These are phyloP conservation scores for Papilio dardanus DNA, from an alignment of 1,140 invertebrate species.

Conservation along the genomic window DNA sequence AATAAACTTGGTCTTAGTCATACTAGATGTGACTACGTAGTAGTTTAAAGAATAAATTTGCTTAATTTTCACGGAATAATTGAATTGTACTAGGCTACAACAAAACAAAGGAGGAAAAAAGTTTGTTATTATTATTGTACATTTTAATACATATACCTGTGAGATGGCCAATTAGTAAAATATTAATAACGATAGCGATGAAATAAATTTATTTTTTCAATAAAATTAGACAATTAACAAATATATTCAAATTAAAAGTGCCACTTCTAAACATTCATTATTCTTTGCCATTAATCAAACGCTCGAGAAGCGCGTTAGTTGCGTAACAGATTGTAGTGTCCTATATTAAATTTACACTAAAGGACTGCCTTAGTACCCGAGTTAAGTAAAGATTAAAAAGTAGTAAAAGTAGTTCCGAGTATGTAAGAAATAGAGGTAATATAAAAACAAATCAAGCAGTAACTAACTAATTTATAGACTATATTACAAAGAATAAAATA, in stretches of 20 bases:
- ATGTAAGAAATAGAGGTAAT: background rate
- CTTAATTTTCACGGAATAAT: background rate
- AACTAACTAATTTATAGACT: background rate
- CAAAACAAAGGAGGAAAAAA: no score
- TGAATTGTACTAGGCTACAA: no score
- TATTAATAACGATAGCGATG: no score
- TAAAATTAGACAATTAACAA: background rate
- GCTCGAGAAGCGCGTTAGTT: constrained; percentile 60
- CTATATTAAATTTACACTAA: constrained; percentile 65
- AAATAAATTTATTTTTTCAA: background rate
- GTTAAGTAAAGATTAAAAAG: no score
- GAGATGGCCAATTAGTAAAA: no score
- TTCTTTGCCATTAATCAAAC: constrained; percentile 12
- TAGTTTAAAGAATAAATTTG: background rate
- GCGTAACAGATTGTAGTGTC: constrained; percentile 53
- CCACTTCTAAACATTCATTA: constrained; percentile 16
- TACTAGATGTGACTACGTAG: constrained; percentile 39
- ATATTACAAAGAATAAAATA: background rate
- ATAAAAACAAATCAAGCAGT: background rate
- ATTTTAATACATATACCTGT: no score
- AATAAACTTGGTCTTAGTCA: background rate
- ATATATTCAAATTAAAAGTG: background rate
- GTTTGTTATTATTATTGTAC: no score
- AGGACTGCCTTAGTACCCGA: constrained; percentile 46
- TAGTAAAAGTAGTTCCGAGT: background rate